A percentile compares a stretch with the other conserved stretches of the same genome.
phyloP scores from a whole-genome alignment of 2,888 invertebrate genomes.

The Hoplodrina ambigua region DNA sequence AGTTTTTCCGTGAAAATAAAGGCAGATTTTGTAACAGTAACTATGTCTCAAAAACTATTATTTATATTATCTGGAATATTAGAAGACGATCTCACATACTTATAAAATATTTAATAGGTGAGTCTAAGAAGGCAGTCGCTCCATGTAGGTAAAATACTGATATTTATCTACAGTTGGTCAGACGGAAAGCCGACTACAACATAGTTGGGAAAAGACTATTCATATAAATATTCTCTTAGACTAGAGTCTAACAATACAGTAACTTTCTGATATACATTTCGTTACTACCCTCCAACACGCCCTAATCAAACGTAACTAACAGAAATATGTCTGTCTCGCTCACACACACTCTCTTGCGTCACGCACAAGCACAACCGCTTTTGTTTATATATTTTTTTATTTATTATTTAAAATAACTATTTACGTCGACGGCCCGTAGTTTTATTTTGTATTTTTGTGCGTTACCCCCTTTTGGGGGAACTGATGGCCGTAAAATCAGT shows the following conservation, averaged over 20 bases:
- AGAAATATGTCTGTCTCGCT: conserved; percentile 63
- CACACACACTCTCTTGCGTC: conserved; percentile 65
- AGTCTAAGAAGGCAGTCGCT: neutral
- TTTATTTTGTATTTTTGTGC: conserved; percentile 47
- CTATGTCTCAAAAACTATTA: neutral
- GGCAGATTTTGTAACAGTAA: neutral
- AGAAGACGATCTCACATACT: neutral
- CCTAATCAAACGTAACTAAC: conserved; percentile 48
- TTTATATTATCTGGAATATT: neutral
- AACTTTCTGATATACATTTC: conserved; percentile 38
- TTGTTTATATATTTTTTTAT: conserved; percentile 70
- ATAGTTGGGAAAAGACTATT: conserved; percentile 1
- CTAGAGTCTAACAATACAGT: conserved; percentile 42
- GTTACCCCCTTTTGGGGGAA: conserved; percentile 12
- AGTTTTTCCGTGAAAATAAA: neutral
- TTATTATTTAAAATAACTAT: conserved; percentile 72
- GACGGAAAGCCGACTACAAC: conserved; percentile 12
- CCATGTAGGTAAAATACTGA: conserved; percentile 12
- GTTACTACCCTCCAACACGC: conserved; percentile 42
- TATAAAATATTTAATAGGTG: neutral
- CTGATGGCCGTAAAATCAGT: conserved; percentile 7
- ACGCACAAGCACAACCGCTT: conserved; percentile 85
- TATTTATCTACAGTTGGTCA: conserved; percentile 12
- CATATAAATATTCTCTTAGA: conserved; percentile 46
- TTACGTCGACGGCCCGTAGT: conserved; percentile 45